Percentiles rank a stretch among this genome's conserved stretches.
Evolutionary conservation across 2,113 vertebrate species (phyloP).

Genomic region (Sander lucioperca): DNA sequence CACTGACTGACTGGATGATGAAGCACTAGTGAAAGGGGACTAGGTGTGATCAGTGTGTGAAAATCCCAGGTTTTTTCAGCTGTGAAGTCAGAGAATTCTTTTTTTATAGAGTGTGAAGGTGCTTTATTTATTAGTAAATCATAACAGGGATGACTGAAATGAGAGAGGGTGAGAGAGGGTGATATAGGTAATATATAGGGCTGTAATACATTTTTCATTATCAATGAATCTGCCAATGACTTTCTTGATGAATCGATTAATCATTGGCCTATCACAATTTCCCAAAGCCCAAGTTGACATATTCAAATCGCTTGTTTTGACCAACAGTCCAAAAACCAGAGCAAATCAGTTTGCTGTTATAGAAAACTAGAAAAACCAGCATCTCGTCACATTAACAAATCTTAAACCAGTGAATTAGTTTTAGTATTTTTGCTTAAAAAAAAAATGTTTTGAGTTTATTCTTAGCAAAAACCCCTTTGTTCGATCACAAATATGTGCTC

Average conservation of each 20-base stretch:
- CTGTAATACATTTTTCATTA: not conserved
- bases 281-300: too few relatives aligned
- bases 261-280: not conserved
- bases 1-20: slow-evolving; percentile 36
- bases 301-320: not conserved
- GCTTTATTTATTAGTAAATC: slow-evolving; percentile 4
- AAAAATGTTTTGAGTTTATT: not conserved
- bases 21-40: slow-evolving; percentile 36
- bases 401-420: too few relatives aligned
- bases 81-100: not conserved
- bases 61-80: slow-evolving; percentile 5
- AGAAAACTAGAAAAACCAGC: not conserved
- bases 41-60: slow-evolving; percentile 17
- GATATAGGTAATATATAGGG: too few relatives aligned
- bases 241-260: not conserved
- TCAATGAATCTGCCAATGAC: not conserved
- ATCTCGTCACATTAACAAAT: not conserved
- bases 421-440: too few relatives aligned
- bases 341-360: not conserved
- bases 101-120: not conserved
- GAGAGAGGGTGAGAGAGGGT: not conserved
- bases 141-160: not conserved
- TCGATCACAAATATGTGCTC: too few relatives aligned
- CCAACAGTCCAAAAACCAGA: not conserved
- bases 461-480: too few relatives aligned